These are phyloP conservation scores for Rhinichthys klamathensis DNA, from an alignment of 2,113 vertebrate genomes.

Conservation along the genomic window DNA sequence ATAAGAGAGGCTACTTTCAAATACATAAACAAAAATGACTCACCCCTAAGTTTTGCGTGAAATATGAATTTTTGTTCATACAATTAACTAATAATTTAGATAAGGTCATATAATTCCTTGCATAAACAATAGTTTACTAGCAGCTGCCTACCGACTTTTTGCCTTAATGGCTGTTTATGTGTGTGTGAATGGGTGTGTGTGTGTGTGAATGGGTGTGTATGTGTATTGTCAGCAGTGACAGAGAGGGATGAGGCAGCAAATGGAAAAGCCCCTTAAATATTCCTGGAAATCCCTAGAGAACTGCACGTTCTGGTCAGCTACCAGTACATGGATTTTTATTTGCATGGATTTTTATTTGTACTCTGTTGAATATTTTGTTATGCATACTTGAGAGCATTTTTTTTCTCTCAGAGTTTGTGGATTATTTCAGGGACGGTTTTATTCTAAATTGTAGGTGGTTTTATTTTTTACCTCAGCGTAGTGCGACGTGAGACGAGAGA, in stretches of 20 bases:
- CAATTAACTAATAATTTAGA: neutral
- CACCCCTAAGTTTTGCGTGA: neutral
- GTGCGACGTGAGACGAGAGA: neutral
- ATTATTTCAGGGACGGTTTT: constrained; percentile 24
- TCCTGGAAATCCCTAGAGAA: constrained; percentile 55
- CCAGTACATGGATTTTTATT: constrained; percentile 19
- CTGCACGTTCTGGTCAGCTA: constrained; percentile 51
- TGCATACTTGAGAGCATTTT: neutral
- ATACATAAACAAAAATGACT: neutral
- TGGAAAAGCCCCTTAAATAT: constrained; percentile 62
- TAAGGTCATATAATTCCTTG: neutral
- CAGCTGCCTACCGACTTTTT: neutral
- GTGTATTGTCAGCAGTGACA: constrained; percentile 52
- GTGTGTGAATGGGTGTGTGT: constrained; percentile 11
- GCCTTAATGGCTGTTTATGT: constrained; percentile 29
- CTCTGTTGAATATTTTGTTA: constrained; percentile 15
- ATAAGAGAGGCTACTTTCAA: neutral
- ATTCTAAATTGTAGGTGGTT: neutral
- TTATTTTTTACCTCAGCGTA: neutral
- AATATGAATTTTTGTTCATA: neutral
- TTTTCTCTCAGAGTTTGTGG: neutral
- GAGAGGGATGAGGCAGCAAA: constrained; percentile 51
- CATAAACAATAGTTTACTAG: constrained; percentile 17
- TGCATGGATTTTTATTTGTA: neutral
- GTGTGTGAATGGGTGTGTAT: constrained; percentile 39